A percentile compares a stretch with the other conserved stretches of the same genome.
Evolutionary conservation across 1,140 invertebrate genomes (phyloP).

Genomic region (Lordiphosa clarofinis): DNA sequence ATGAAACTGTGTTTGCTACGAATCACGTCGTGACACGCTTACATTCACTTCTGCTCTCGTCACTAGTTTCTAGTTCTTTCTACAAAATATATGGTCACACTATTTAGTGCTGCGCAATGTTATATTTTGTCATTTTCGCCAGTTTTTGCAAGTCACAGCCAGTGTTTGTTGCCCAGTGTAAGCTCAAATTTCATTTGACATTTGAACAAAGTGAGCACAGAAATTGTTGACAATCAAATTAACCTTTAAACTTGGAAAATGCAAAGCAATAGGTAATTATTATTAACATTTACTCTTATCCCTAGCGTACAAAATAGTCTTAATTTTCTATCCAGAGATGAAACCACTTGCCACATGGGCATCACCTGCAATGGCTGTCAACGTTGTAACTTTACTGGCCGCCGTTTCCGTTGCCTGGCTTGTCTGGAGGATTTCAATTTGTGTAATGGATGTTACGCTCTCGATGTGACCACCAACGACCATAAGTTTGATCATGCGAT

Average conservation of each 20-base stretch:
- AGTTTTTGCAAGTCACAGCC: too few relatives aligned
- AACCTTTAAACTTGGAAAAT: not conserved
- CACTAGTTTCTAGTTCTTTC: too few relatives aligned
- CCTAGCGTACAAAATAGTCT: not conserved
- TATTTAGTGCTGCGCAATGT: too few relatives aligned
- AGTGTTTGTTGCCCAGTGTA: too few relatives aligned
- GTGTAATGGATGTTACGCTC: slow-evolving; percentile 17
- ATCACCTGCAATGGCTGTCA: slow-evolving; percentile 19
- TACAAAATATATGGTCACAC: too few relatives aligned
- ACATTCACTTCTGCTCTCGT: too few relatives aligned
- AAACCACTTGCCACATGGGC: slow-evolving; percentile 11
- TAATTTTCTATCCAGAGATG: not conserved
- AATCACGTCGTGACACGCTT: too few relatives aligned
- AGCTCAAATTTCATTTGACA: slow-evolving; percentile 13
- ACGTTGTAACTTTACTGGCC: slow-evolving; percentile 15
- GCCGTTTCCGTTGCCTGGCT: slow-evolving; percentile 20
- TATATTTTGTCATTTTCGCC: too few relatives aligned
- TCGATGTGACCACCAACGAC: slow-evolving; percentile 21
- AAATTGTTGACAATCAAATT: slow-evolving; percentile 6
- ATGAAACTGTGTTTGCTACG: too few relatives aligned
- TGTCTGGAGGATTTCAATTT: slow-evolving; percentile 15
- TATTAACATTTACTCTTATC: not conserved
- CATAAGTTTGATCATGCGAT: slow-evolving; percentile 30
- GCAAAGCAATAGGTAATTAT: slow-evolving; percentile 15
- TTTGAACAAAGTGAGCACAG: slow-evolving; percentile 26